Evolutionary conservation across 2,797 vertebrate species (phyloP).

Genomic region (Rhinoraja longicauda): DNA sequence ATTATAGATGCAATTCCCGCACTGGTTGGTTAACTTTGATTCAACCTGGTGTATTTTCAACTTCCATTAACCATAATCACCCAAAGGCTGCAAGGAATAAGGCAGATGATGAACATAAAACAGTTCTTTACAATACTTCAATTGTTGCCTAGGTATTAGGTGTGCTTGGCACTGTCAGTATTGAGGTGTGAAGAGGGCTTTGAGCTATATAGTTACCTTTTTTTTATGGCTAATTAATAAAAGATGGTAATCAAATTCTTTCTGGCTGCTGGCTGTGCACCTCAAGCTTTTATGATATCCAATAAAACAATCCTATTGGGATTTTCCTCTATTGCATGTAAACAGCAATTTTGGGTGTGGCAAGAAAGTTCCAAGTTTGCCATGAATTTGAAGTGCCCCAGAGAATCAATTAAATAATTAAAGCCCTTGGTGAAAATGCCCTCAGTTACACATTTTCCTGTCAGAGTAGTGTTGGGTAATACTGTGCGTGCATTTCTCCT

Average conservation of each 20-base stretch:
- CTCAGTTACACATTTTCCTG: not conserved
- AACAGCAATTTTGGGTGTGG: not conserved
- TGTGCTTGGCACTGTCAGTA: not conserved
- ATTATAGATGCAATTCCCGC: not conserved
- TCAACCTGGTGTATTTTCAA: not conserved
- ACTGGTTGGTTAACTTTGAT: not conserved
- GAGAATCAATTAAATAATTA: not conserved
- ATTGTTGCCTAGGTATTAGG: not conserved
- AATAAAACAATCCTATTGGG: not conserved
- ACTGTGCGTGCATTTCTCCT: not conserved
- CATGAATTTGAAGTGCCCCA: not conserved
- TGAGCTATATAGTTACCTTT: not conserved
- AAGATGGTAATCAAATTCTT: constrained; percentile 8
- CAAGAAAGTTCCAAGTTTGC: not conserved
- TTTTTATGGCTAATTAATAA: constrained; percentile 8
- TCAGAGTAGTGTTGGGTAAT: not conserved
- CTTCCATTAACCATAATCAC: not conserved
- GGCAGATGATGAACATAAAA: not conserved
- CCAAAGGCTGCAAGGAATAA: not conserved
- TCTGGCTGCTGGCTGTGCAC: not conserved
- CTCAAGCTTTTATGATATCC: not conserved
- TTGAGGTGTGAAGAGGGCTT: not conserved
- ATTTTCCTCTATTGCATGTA: not conserved
- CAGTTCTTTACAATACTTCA: not conserved
- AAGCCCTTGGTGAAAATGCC: not conserved